A percentile compares a stretch with the other conserved stretches of the same genome.
These are phyloP conservation scores for Trachythela sp. DNA, from an alignment of 64 coral and sea anemone genomes.

Conservation along the genomic window DNA sequence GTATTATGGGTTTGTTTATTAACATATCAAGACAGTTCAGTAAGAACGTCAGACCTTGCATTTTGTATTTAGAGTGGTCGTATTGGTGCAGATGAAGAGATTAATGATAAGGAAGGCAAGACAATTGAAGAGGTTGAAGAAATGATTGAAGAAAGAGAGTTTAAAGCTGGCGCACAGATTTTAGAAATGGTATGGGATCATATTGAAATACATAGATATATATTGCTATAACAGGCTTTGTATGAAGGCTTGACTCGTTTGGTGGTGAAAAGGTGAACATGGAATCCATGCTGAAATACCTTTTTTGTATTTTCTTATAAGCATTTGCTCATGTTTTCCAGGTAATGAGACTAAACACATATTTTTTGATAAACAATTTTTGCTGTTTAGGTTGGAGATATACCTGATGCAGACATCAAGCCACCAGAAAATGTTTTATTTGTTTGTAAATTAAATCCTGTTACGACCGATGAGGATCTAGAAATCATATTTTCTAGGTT, in stretches of 20 bases:
- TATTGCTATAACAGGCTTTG: neutral
- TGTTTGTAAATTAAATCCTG: constrained; percentile 98
- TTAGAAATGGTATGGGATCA: constrained; percentile 77
- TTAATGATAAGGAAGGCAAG: constrained; percentile 88
- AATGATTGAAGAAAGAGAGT: constrained; percentile 77
- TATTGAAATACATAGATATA: neutral
- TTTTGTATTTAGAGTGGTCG: constrained; percentile 65
- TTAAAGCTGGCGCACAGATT: constrained; percentile 86
- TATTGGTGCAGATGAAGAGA: constrained; percentile 95
- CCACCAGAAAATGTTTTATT: constrained; percentile 95
- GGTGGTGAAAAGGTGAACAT: too few species aligned
- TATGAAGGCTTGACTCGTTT: too few species aligned
- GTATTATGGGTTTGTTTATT: neutral
- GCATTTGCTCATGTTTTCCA: neutral
- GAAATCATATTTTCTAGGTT: constrained; percentile 98
- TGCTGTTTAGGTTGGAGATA: constrained; percentile 68
- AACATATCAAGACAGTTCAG: neutral
- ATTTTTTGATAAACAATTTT: neutral
- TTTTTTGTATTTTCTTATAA: too few species aligned
- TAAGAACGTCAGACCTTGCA: too few species aligned
- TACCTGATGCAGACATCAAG: constrained; percentile 87
- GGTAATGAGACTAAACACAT: neutral
- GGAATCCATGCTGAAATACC: neutral
- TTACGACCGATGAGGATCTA: constrained; percentile 86
- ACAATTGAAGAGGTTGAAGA: constrained; percentile 83